Evolutionary conservation across 2,797 vertebrate species (phyloP), one percentile per base, ranked within the genome.

Genomic region (Rhinophrynus dorsalis): DNA sequence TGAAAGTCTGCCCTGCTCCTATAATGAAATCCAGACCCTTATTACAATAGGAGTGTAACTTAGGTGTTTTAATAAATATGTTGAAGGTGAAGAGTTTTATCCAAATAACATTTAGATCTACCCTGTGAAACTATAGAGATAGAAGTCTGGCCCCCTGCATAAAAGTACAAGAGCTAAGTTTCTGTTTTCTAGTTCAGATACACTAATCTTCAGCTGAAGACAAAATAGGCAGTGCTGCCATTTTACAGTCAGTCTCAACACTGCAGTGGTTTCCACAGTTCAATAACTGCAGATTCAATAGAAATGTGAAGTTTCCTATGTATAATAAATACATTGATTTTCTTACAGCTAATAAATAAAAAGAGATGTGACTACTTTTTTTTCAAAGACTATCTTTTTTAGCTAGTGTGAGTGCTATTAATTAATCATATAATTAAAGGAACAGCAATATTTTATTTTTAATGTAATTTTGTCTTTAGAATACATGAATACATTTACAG

Each of bases 251-350:
- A 73, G 55, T 52, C 70, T 73, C 35, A 60, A 73, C 70, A 73
- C 62, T 60, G 47, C 70, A 60, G 62, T 66, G 70, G 58, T 73
- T 73, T 73, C 62, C 62, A 73, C 70, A 73, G 70, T 73, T 73
- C 70, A 73, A 66, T 73, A 66, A 48, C 62, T 60, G 62, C 70
- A 67, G 55, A 62, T 66, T 73, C 70, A 73, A 73, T 73, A 73
- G 62, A 73, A 73, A 72, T 72, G 54, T 72, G 61, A 73, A 67
- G 70, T 67, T 73, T 73, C 70, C 70, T 54, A 73, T 67, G 70
- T 66, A 66, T 66, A 73, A 73, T 66, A 73, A 73, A 73, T 73
- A 73, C 47, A 73, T 73, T 60, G 70, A 73, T 73, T 73, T 72
- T 66, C 20, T 38, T 52, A 32, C 55, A 66, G 62, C 47, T 66